Evolutionary conservation across 2,888 invertebrate genomes (phyloP).

Genomic region (Eumacrocentrus americanus): DNA sequence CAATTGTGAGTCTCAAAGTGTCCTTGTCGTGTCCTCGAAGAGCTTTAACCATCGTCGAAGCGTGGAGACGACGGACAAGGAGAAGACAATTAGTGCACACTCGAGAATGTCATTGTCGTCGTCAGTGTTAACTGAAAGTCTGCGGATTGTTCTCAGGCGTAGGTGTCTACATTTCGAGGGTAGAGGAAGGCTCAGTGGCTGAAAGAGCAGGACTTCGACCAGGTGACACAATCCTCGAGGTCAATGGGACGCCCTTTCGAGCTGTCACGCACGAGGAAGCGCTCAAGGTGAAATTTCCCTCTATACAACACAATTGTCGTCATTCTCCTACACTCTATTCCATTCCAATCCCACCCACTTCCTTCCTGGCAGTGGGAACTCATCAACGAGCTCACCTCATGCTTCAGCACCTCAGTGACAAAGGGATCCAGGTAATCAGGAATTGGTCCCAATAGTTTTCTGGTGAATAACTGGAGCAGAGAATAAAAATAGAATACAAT

Average conservation of each 20-base stretch:
- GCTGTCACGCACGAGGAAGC: slow-evolving; percentile 93
- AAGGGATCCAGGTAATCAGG: no score
- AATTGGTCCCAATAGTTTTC: no score
- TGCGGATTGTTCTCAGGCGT: slow-evolving; percentile 69
- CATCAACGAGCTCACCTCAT: no score
- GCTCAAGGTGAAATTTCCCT: slow-evolving; percentile 73
- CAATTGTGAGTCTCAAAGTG: neutral
- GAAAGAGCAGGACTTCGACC: slow-evolving; percentile 87
- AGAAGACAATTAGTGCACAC: slow-evolving; percentile 22
- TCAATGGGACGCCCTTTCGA: slow-evolving; percentile 92
- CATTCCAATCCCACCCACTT: neutral
- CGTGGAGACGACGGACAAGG: slow-evolving; percentile 5
- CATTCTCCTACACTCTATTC: neutral
- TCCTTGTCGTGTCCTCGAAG: slow-evolving; percentile 5
- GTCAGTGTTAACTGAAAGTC: neutral
- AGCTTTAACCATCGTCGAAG: no score
- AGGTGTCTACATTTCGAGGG: slow-evolving; percentile 90
- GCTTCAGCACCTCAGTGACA: no score
- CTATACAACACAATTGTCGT: neutral
- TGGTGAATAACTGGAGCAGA: no score
- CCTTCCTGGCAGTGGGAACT: neutral
- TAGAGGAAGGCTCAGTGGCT: slow-evolving; percentile 88
- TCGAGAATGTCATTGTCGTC: neutral
- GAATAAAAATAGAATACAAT: neutral
- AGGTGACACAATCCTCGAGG: slow-evolving; percentile 93